Evolutionary conservation across 1,140 invertebrate species (phyloP).

Genomic region (Cotesia glomerata): DNA sequence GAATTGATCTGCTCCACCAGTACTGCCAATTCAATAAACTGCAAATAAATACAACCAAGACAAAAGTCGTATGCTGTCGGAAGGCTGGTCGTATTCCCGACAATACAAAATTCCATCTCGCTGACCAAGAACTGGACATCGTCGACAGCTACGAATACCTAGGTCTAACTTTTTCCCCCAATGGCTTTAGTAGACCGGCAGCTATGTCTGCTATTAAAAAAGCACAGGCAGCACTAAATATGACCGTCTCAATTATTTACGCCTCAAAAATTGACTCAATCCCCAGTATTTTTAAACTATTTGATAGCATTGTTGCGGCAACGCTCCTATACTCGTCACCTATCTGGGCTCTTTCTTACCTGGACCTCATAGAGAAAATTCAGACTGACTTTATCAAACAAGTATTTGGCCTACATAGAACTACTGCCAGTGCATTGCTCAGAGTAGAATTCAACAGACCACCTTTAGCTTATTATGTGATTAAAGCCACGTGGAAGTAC

Average conservation of each 20-base stretch:
- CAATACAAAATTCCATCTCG: not conserved
- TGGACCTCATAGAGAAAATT: not conserved
- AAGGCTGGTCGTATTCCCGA: constrained; percentile 17
- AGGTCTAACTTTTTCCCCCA: not conserved
- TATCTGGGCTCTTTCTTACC: not conserved
- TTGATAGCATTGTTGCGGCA: not conserved
- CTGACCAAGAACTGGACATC: too few relatives aligned
- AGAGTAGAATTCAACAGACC: not conserved
- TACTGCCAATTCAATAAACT: constrained; percentile 30
- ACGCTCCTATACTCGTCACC: not conserved
- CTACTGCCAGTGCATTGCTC: not conserved
- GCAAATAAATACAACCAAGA: constrained; percentile 33
- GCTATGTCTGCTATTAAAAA: not conserved
- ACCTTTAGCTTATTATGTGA: not conserved
- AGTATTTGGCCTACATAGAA: not conserved
- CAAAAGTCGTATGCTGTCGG: constrained; percentile 32
- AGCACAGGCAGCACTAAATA: not conserved
- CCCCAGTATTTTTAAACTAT: not conserved
- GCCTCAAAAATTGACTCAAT: not conserved
- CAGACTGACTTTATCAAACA: not conserved
- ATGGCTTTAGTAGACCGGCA: not conserved
- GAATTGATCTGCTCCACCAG: constrained; percentile 17
- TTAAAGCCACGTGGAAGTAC: not conserved
- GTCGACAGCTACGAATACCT: too few relatives aligned
- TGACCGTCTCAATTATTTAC: not conserved